phyloP scores from a whole-genome alignment of 2,113 vertebrate genomes.

The Cettia cetti region DNA sequence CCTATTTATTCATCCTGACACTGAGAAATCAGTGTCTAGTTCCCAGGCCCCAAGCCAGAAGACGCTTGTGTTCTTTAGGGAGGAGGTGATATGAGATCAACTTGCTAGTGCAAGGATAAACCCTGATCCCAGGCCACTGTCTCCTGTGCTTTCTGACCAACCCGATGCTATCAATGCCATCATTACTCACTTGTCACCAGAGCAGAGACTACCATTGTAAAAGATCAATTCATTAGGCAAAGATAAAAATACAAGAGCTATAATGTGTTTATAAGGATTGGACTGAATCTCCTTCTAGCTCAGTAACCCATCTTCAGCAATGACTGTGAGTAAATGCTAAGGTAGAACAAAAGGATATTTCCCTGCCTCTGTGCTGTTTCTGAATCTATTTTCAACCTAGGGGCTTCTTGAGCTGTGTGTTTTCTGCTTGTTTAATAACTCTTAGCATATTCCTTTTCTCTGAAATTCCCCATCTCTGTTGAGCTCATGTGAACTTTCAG shows the following conservation, averaged over 20 bases:
- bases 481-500: neutral
- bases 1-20: constrained; percentile 11
- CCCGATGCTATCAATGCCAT: neutral
- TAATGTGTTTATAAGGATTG: neutral
- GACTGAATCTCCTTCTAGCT: neutral
- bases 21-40: constrained; percentile 29
- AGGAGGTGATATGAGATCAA: neutral
- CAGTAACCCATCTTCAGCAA: neutral
- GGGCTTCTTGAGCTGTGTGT: neutral
- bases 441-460: neutral
- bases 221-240: neutral
- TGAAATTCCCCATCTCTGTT: neutral
- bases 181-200: neutral
- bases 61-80: neutral
- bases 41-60: constrained; percentile 34
- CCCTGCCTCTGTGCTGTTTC: neutral
- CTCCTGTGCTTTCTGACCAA: neutral
- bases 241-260: neutral
- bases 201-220: neutral
- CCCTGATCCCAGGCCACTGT: neutral
- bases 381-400: neutral
- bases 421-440: neutral
- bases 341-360: neutral
- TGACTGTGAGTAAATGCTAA: neutral
- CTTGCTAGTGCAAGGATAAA: neutral